Evolutionary conservation across 1,140 invertebrate genomes (phyloP), one percentile per base, ranked within the genome.

Genomic region (Paralvinella palmiformis): DNA sequence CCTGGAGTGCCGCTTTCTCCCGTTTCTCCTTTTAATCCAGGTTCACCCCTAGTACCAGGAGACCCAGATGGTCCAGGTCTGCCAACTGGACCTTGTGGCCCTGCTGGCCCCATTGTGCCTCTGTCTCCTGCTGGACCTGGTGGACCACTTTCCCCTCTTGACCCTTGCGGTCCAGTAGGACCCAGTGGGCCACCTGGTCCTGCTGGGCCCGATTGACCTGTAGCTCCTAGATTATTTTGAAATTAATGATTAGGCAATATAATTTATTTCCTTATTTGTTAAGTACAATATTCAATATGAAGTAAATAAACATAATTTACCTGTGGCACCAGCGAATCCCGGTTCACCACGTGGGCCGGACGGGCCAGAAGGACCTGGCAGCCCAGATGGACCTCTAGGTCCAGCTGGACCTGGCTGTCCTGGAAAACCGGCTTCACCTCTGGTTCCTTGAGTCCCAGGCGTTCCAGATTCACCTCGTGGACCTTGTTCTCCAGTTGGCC

Each of bases 391-490:
- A 41, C 62, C 62, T 5, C 17, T 36, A 4, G 56, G n/a, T 13
- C 62, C 62, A 48, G 55, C 27, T 13, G 6, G 6, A 62, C 62
- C 62, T 17, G 32, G 62, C 35, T 0, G 57, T 24, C 62, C 62
- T 22, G 53, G 56, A 13, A n/a, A 7, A 24, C 64, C 64, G 31
- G 53, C 17, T 7, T 50, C 20, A 3, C 65, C 66, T 27, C 33
- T 29, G n/a, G 32, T 24, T 7, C 66, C 66, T 37, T 17, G 2
- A 22, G 27, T 22, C 50, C 66, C 66, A 27, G 45, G 29, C 27
- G 45, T n/a, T 13, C 66, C 66, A 27, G 27, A 57, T 13, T n/a
- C 10, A 29, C 66, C 66, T 13, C 29, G n/a, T 22, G 15, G n/a
- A 41, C 66, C 66, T 20, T 29, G 56, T 32, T 15, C 20, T 35